Conservation (phyloP, 2,113 vertebrate genomes). For the Thermophis baileyi region DNA sequence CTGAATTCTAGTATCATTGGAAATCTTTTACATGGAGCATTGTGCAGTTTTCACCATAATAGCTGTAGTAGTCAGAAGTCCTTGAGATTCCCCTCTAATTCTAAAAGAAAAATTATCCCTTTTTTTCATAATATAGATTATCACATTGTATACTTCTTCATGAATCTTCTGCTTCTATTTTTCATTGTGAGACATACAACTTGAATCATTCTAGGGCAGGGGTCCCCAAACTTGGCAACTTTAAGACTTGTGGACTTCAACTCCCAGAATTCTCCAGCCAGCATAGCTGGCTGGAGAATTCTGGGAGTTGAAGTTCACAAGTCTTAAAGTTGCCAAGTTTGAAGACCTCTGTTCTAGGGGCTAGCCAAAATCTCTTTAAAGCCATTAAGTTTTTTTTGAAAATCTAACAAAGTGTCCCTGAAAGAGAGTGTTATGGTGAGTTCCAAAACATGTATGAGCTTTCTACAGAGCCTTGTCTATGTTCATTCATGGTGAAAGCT, state of each 20-base stretch:
- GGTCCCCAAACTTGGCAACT: too few relatives aligned
- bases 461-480: conserved; percentile 1
- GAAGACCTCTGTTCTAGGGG: too few relatives aligned
- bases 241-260: too few relatives aligned
- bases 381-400: not conserved
- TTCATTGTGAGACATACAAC: not conserved
- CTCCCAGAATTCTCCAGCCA: too few relatives aligned
- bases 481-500: conserved; percentile 12
- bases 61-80: not conserved
- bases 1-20: not conserved
- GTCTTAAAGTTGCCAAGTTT: too few relatives aligned
- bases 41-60: not conserved
- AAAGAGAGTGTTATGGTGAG: not conserved
- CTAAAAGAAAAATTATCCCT: not conserved
- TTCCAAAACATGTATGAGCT: not conserved
- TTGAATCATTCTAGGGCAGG: not conserved
- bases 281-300: too few relatives aligned
- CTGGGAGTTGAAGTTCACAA: too few relatives aligned
- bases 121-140: not conserved
- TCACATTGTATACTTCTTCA: not conserved
- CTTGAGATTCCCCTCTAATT: not conserved
- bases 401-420: not conserved
- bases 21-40: not conserved
- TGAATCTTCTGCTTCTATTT: not conserved
- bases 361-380: not conserved